phyloP scores from a whole-genome alignment of 2,113 vertebrate species.

The human region GRCh38 chr21:21580001-21580500 shows the following conservation, averaged over 20 bases:
- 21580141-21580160: too few species aligned
- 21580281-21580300: neutral
- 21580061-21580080: too few species aligned
- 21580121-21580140: too few species aligned
- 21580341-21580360: neutral
- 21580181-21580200: neutral
- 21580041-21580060: too few species aligned
- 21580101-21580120: too few species aligned
- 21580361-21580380: too few species aligned
- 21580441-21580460: neutral
- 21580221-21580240: neutral
- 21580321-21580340: neutral
- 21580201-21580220: neutral
- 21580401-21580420: neutral
- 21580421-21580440: rapidly evolving
- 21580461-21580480: neutral
- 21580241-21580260: neutral
- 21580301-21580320: neutral
- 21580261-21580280: neutral
- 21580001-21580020: too few species aligned
- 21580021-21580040: too few species aligned
- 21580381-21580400: rapidly evolving
- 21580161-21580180: too few species aligned
- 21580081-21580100: too few species aligned
- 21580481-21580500: neutral